Base-by-base conservation (phyloP, 2,888 invertebrate genomes). In the Morinoia aosen region DNA sequence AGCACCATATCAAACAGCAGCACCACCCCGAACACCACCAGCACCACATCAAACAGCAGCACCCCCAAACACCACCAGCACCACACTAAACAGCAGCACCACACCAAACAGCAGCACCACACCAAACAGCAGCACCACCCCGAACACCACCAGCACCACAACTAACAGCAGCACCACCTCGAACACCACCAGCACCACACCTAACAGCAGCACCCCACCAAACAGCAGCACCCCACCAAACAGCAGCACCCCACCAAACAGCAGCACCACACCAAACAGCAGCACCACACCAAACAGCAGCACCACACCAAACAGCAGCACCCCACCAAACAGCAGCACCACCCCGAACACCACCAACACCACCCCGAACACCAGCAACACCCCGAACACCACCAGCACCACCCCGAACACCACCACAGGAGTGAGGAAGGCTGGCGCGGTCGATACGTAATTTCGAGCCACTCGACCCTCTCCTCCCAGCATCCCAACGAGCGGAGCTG, bases 401-500 rank as follows among this genome's bases (percentile, higher is more conserved):
- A 12, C 61, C 61, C 12, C 3, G 19, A 61, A 61, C 61, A 61
- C 1, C 61, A 61, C 61, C 61, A 61, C 61, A 12, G 25, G 76
- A 33, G 19, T 16, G 76, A 8, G 61, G 61, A 76, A 2, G 76
- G 76, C 25, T 33, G 19, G 76, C 33, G 8, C 76, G 76, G 33
- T 76, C 76, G 76, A 76, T 76, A 76, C 76, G 76, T 76, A 76
- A 76, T 76, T 76, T 76, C 76, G 76, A 61, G 76, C 76, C 33
- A 33, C 19, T 33, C 10, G 1, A 16, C 76, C 76, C 33, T 33
- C 76, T 33, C 76, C 19, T 10, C 19, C 76, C 76, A 76, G 76
- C 76, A 76, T 76, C 76, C 19, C 25, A 16, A 1, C 76, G 76
- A 76, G 76, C 10, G 61, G 76, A 76, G 33, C 76, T 76, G 25